Conservation (phyloP, 2,888 invertebrate genomes). For the Alsophila aescularia region DNA sequence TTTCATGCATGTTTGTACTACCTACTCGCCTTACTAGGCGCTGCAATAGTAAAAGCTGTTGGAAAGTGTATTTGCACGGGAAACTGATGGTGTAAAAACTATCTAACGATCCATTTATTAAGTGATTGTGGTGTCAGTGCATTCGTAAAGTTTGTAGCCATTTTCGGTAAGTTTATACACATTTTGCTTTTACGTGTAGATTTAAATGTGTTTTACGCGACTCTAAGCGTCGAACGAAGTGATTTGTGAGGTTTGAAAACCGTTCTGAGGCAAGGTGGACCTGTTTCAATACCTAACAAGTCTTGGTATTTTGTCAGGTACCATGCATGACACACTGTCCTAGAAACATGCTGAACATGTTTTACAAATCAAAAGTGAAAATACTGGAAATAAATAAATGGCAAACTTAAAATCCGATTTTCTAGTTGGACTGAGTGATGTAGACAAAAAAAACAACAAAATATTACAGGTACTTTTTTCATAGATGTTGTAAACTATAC, state of each 20-base stretch:
- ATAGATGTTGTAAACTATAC: too few relatives aligned
- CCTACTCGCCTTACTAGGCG: conserved; percentile 73
- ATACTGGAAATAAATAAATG: neutral
- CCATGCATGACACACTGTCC: conserved; percentile 37
- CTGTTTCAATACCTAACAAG: conserved; percentile 19
- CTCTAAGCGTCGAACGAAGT: conserved; percentile 42
- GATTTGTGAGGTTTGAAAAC: conserved; percentile 41
- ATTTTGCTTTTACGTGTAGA: conserved; percentile 69
- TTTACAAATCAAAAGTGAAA: conserved; percentile 10
- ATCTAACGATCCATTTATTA: conserved; percentile 74
- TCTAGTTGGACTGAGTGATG: too few relatives aligned
- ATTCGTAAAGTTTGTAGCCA: conserved; percentile 75
- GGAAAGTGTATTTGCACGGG: conserved; percentile 79
- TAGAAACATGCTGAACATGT: conserved; percentile 30
- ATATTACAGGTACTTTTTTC: too few relatives aligned
- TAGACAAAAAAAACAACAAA: too few relatives aligned
- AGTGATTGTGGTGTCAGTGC: conserved; percentile 64
- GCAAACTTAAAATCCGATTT: neutral
- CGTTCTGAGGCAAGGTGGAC: conserved; percentile 27
- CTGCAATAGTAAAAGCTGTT: conserved; percentile 82
- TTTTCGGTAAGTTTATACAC: conserved; percentile 73
- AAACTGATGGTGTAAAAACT: conserved; percentile 75
- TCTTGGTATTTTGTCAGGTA: conserved; percentile 13
- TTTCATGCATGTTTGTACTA: conserved; percentile 80
- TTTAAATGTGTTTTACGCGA: conserved; percentile 51